Percentiles rank a stretch among this genome's conserved stretches.
Conservation (phyloP, 2,113 vertebrate genomes). For the Dryoscopus gambensis region DNA sequence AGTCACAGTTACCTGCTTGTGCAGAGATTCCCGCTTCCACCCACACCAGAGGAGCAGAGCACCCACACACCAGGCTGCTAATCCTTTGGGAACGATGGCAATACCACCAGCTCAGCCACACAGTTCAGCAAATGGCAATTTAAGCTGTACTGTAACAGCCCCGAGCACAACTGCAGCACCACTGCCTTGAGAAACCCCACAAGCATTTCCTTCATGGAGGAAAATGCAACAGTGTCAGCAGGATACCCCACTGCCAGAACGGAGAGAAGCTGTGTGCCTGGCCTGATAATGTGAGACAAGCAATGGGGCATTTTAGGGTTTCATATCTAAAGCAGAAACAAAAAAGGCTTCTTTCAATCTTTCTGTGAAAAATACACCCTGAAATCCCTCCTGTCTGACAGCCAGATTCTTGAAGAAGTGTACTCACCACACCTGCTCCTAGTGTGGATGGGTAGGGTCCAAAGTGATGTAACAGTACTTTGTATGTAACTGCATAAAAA, state of each 20-base stretch:
- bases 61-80: neutral
- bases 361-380: neutral
- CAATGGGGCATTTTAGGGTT: neutral
- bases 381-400: neutral
- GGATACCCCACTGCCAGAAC: neutral
- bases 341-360: neutral
- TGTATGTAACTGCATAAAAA: neutral
- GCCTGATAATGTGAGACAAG: neutral
- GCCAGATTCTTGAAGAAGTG: neutral
- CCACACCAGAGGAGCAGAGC: neutral
- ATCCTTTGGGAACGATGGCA: neutral
- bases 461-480: neutral
- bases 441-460: neutral
- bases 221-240: neutral
- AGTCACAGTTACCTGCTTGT: neutral
- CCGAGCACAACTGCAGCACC: neutral
- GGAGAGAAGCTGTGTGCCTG: neutral
- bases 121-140: neutral
- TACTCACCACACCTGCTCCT: neutral
- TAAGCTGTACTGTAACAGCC: neutral
- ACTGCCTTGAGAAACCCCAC: neutral
- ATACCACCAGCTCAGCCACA: neutral
- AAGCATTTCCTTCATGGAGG: neutral
- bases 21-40: neutral
- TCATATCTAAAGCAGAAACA: neutral